Evolutionary conservation across 2,113 vertebrate genomes (phyloP), one percentile per base, ranked within the genome.

Genomic region (Oncorhynchus tshawytscha): DNA sequence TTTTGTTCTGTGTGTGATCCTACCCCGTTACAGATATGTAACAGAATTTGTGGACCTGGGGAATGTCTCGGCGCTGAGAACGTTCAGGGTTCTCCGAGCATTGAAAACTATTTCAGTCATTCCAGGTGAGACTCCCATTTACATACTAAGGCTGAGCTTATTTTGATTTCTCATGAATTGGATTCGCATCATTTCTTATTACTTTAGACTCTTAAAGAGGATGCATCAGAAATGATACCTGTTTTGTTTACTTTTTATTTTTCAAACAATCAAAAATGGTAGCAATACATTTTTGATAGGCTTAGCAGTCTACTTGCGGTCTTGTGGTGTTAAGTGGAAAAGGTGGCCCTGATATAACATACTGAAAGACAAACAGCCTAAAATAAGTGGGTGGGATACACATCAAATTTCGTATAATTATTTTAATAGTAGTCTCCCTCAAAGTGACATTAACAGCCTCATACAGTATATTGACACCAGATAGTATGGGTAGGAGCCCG

Each of bases 51-150:
- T 99, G 96, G 98, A 99, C 95, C 96, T 99, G 92, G 98, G 98
- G 91, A 99, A 99, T 97, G 98, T 99, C 93, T 99, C 97, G 94
- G 98, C 97, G 94, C 95, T 99, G 95, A 99, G 97, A 99, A 99
- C 98, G 93, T 99, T 99, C 98, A 99, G 98, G 96, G 98, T 99
- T 98, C 97, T 99, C 95, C 97, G 98, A 98, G 98, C 98, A 95
- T 96, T 99, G 96, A 99, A 99, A 98, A 99, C 98, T 94, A 98
- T 99, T 96, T 98, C 98, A 96, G 98, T 99, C 90, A 99, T 99
- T 96, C 98, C 98, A 99, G 98, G 98, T 99, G 97, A 99, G 98
- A 96, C 86, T 90, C 92, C 86, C 88, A n/a, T 94, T 95, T 94
- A 92, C 89, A 94, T 94, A 88, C 91, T 90, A 90, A 94, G 94